Evolutionary conservation across 2,113 vertebrate genomes (phyloP), one percentile per base, ranked within the genome.

Genomic region (Centropus bengalensis): DNA sequence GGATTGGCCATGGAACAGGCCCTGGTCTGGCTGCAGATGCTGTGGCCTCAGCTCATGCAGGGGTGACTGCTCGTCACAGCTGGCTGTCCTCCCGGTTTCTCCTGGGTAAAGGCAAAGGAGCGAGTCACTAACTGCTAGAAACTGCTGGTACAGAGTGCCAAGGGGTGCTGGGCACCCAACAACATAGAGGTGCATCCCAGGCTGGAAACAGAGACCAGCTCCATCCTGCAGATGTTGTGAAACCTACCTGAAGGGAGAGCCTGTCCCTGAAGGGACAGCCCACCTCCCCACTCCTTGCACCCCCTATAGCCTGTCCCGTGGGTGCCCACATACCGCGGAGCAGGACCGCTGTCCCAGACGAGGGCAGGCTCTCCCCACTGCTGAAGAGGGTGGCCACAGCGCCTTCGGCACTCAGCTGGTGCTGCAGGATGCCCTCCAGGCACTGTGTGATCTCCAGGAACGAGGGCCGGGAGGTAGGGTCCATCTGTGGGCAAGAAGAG

Each of bases 1-100:
- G 1, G 99, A 99, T 92, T 98, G 98, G 97, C 99, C 99, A 93
- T 98, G 97, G 14, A 98, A 98, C 71, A 99, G 93, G 58, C 93
- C 98, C 83, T 98, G 98, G 77, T 98, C 98, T 2, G 88, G 95
- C 2, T 82, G 92, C 55, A 97, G 95, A 87, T 79, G 87, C 30
- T 79, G 91, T 0, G 22, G 74, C 28, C 32, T 92, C 60, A 80
- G 69, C 55, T 94, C 77, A 0, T 1, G 60, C 33, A 67, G 23
- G 3, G 92, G 59, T 0, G n/a, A 92, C 24, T 79, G 73, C 38
- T 70, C 14, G 3, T 30, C 3, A 1, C 2, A 7, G 49, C 32
- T 9, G 7, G 77, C 9, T 4, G 9, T 51, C 23, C n/a, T 82
- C 42, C 33, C 19, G 3, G 59, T 26, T 17, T 38, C 56, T 15